Conservation (phyloP, 2,888 invertebrate species). For the Phrixothrix hirtus region DNA sequence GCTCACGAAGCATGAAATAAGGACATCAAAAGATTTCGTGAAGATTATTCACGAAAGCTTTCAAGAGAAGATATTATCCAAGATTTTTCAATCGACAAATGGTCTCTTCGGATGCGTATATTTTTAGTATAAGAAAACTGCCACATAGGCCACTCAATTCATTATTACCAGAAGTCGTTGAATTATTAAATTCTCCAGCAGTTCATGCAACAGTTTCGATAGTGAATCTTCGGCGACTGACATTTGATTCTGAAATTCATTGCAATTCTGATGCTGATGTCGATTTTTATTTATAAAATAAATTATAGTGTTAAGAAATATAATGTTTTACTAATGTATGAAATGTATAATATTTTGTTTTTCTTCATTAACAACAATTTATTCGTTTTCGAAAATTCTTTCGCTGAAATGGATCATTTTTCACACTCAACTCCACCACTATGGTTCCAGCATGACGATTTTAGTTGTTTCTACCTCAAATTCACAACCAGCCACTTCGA, state of each 20-base stretch:
- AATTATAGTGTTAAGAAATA: too few species aligned
- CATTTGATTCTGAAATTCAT: neutral
- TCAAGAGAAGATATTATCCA: too few species aligned
- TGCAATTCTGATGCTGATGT: neutral
- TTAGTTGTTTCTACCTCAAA: too few species aligned
- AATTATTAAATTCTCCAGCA: neutral
- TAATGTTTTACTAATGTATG: too few species aligned
- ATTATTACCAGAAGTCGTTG: slow-evolving; percentile 2
- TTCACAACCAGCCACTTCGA: too few species aligned
- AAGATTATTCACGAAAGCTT: slow-evolving; percentile 5
- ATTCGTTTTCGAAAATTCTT: too few species aligned
- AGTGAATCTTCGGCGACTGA: neutral
- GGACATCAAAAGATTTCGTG: slow-evolving; percentile 6
- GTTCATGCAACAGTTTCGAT: neutral
- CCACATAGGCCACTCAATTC: neutral
- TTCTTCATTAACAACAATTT: too few species aligned
- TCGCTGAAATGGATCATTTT: too few species aligned
- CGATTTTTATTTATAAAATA: neutral
- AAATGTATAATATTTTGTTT: too few species aligned
- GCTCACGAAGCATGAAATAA: slow-evolving; percentile 2
- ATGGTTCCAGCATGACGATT: too few species aligned
- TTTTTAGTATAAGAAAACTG: slow-evolving; percentile 4
- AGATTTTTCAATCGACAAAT: slow-evolving; percentile 2
- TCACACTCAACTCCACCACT: too few species aligned
- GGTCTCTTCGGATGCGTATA: slow-evolving; percentile 2